These are phyloP conservation scores for Andrena flavipes DNA, from an alignment of 2,888 invertebrate species.

Conservation along the genomic window DNA sequence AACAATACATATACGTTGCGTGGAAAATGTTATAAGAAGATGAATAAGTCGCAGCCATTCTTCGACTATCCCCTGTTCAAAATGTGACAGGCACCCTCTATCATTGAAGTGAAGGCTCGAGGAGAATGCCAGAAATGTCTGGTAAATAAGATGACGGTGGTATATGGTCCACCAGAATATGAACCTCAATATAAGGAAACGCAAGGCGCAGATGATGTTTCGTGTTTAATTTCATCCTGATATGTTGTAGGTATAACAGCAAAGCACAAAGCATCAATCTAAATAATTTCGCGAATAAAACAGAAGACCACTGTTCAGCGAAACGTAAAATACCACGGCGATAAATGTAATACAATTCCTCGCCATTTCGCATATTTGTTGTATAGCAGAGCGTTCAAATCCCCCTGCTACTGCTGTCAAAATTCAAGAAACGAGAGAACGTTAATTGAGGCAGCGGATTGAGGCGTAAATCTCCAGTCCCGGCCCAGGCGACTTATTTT, in stretches of 20 bases:
- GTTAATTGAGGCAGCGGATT: neutral
- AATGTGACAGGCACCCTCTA: slow-evolving; percentile 69
- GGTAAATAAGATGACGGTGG: slow-evolving; percentile 60
- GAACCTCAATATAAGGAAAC: slow-evolving; percentile 24
- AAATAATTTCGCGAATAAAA: slow-evolving; percentile 1
- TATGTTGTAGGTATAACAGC: neutral
- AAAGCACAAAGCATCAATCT: neutral
- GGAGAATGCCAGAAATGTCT: slow-evolving; percentile 59
- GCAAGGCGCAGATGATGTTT: slow-evolving; percentile 14
- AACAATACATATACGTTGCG: slow-evolving; percentile 16
- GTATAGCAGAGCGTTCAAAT: neutral
- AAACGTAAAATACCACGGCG: slow-evolving; percentile 9
- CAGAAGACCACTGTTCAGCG: neutral
- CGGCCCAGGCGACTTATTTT: neutral
- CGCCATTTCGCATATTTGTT: neutral
- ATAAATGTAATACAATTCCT: neutral
- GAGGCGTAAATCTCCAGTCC: slow-evolving; percentile 2
- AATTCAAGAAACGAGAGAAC: slow-evolving; percentile 6
- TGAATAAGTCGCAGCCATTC: slow-evolving; percentile 47
- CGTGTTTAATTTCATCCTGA: slow-evolving; percentile 16
- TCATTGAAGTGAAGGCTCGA: slow-evolving; percentile 65
- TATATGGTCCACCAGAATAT: slow-evolving; percentile 17
- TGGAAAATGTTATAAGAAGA: slow-evolving; percentile 45
- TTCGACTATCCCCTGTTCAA: slow-evolving; percentile 34
- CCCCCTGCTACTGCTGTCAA: neutral